Conservation (phyloP, 2,888 invertebrate genomes). For the Harpalus rubripes region DNA sequence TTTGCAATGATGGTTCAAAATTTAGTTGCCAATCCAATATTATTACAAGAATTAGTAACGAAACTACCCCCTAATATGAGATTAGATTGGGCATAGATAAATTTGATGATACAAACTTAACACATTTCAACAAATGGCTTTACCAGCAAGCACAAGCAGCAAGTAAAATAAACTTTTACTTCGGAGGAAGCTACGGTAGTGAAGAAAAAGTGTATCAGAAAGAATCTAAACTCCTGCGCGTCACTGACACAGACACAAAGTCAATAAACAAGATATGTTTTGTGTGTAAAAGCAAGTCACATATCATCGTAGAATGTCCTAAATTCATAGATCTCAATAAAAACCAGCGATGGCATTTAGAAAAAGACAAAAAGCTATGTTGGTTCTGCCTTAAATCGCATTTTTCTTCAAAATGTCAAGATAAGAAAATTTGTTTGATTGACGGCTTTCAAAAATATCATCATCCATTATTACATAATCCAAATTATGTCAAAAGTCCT, state of each 20-base stretch:
- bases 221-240: background rate
- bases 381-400: background rate
- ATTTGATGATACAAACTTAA: background rate
- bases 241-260: too few relatives aligned
- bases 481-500: slow-evolving; percentile 7
- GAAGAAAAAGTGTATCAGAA: background rate
- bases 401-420: background rate
- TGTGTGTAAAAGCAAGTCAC: background rate
- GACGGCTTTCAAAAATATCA: background rate
- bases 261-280: too few relatives aligned
- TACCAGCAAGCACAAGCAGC: slow-evolving; percentile 1
- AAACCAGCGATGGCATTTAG: slow-evolving; percentile 8
- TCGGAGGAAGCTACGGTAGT: too few relatives aligned
- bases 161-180: too few relatives aligned
- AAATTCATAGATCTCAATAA: slow-evolving; percentile 1
- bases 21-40: too few relatives aligned
- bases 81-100: background rate
- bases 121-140: background rate
- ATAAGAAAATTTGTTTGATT: slow-evolving; percentile 16
- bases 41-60: too few relatives aligned
- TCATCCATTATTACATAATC: background rate
- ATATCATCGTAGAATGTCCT: background rate
- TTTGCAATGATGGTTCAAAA: too few relatives aligned
- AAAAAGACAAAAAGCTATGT: background rate
- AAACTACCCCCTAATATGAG: too few relatives aligned